phyloP scores from a whole-genome alignment of 2,888 invertebrate species.

The Drosophila helvetica region DNA sequence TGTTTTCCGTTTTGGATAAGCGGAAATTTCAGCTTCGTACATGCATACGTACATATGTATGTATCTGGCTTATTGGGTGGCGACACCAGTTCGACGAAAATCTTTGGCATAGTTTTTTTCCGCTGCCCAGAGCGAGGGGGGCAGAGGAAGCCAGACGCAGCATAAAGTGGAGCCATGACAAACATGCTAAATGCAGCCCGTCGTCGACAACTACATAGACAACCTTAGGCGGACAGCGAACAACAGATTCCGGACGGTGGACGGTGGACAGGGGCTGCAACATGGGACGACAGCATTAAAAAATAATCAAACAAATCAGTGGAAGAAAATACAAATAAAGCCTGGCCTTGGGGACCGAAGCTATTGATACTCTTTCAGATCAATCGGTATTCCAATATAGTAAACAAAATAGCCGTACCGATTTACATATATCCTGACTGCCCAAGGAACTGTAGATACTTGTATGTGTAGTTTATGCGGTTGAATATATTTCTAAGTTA shows the following conservation, averaged over 20 bases:
- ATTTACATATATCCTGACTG: too few relatives aligned
- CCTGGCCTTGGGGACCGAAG: neutral
- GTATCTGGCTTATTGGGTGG: conserved; percentile 18
- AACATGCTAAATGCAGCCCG: conserved; percentile 42
- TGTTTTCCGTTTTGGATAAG: conserved; percentile 1
- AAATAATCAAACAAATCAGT: conserved; percentile 21
- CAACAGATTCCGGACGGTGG: conserved; percentile 1
- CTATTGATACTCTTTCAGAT: neutral
- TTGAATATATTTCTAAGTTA: neutral
- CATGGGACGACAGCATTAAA: neutral
- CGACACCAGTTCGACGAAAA: conserved; percentile 52
- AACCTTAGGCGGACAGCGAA: conserved; percentile 49
- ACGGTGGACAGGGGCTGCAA: neutral
- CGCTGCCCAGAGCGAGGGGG: neutral
- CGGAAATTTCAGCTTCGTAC: conserved; percentile 27
- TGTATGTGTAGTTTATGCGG: conserved; percentile 1
- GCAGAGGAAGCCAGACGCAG: neutral
- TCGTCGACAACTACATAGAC: conserved; percentile 37
- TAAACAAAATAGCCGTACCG: too few relatives aligned
- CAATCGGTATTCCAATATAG: conserved; percentile 1
- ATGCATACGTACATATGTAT: neutral
- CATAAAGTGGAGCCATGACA: conserved; percentile 41
- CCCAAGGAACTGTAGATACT: too few relatives aligned
- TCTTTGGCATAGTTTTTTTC: conserved; percentile 55
- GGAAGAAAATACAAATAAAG: conserved; percentile 17